These are phyloP conservation scores for Diadema setosum DNA, from an alignment of 35 echinoderm and acorn worm species.

Conservation along the genomic window DNA sequence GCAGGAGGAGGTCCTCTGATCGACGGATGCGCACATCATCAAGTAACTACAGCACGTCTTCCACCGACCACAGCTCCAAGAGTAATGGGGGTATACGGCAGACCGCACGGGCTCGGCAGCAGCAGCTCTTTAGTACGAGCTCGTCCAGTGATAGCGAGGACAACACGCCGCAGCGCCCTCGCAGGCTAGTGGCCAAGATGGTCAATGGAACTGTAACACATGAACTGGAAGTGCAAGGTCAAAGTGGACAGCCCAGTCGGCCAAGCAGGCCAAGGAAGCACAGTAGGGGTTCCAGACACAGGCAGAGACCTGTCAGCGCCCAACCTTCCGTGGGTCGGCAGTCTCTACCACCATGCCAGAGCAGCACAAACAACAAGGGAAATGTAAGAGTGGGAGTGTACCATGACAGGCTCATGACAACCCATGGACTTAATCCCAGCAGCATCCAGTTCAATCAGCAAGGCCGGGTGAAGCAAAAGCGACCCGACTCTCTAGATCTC, in stretches of 20 bases:
- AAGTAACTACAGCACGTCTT: conserved; percentile 15
- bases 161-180: background rate
- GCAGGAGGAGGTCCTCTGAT: background rate
- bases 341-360: background rate
- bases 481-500: background rate
- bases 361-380: background rate
- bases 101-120: background rate
- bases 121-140: conserved; percentile 5
- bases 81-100: conserved; percentile 1
- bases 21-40: conserved; percentile 8
- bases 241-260: background rate
- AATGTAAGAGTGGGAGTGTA: background rate
- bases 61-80: conserved; percentile 12
- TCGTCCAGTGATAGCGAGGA: conserved; percentile 9
- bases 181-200: background rate
- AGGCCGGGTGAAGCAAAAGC: conserved; percentile 6
- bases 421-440: background rate
- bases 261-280: background rate
- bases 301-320: background rate
- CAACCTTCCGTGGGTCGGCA: background rate
- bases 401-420: background rate
- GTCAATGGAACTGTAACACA: background rate
- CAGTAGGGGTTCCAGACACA: background rate
- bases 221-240: background rate
- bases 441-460: conserved; percentile 5